Base-by-base conservation (phyloP, 2,888 invertebrate species). In the Tetanocera ferruginea region DNA sequence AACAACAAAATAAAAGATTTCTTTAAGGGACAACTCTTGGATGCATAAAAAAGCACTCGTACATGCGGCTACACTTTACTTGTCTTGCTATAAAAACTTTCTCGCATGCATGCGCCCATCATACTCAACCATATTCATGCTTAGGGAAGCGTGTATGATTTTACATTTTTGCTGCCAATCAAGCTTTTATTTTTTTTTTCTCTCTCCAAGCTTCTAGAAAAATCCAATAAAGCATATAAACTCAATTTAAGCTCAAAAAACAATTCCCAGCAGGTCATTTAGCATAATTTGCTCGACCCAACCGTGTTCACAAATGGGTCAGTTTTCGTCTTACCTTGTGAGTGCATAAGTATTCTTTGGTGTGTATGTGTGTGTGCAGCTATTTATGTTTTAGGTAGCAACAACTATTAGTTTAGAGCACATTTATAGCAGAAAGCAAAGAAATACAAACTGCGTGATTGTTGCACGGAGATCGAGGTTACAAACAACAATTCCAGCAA, bases 261-360 rank as follows among this genome's bases (percentile, higher is more conserved):
- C 49, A 51, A 69, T 69, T 69, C 69, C 69, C 69, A 69, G 51
- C 28, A 14, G 51, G 51, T 51, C 51, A 51, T 28, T 69, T 69
- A 69, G 69, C 14, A 69, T 69, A 69, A 69, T 69, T 25, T 25
- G 28, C 17, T 52, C 69, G 51, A 51, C 51, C 51, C 51, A 14
- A 51, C 5, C 69, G 28, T 69, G 51, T 51, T 51, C 5, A 31
- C 17, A 51, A 17, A 25, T 69, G 69, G 69, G 69, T 69, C 69
- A 51, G n/a, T 69, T 9, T 49, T 51, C 51, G 25, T 66, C 19
- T 51, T 51, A 25, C 28, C 17, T 17, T 66, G 8, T 37, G 49
- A 6, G 19, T 55, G 17, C 9, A 5, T 2, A 8, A 8, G 4
- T 51, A 51, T 51, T 17, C 11, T n/a, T 51, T 8, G 51, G 19